phyloP scores from a whole-genome alignment of 2,113 vertebrate species.

The Ammodytes dubius region DNA sequence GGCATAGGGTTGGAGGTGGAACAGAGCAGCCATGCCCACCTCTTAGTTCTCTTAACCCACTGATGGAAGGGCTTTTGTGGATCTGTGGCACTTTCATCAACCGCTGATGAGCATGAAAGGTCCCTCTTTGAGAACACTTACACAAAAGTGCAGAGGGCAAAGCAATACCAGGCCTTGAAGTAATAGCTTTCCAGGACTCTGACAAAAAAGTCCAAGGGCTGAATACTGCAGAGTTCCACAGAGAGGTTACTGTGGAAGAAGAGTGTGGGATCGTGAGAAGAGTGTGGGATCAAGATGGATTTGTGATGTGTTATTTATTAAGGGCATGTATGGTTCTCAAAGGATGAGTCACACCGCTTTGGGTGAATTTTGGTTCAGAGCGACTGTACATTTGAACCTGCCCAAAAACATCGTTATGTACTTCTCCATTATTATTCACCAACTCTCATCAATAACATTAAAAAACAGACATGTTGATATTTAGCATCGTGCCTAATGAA shows the following conservation, averaged over 20 bases:
- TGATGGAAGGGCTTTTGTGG: constrained; percentile 15
- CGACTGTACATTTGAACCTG: no score
- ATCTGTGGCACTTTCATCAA: constrained; percentile 14
- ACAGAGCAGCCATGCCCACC: neutral
- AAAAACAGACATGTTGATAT: constrained; percentile 1
- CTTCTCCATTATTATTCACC: neutral
- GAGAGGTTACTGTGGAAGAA: neutral
- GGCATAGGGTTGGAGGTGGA: constrained; percentile 12
- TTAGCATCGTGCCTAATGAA: constrained; percentile 3
- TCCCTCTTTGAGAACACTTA: neutral
- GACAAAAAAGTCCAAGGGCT: neutral
- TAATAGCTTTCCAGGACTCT: neutral
- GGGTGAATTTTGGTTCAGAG: no score
- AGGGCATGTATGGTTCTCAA: no score
- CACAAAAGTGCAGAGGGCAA: neutral
- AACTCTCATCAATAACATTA: neutral
- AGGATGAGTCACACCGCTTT: no score
- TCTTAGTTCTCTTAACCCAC: constrained; percentile 8
- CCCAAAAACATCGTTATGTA: neutral
- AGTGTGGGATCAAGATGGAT: no score
- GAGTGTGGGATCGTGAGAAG: no score
- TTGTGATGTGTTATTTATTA: no score
- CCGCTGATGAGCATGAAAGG: neutral
- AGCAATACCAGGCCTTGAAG: neutral
- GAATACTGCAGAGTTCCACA: neutral